phyloP scores from a whole-genome alignment of 2,797 vertebrate genomes.

The Myiotriccus ornatus region DNA sequence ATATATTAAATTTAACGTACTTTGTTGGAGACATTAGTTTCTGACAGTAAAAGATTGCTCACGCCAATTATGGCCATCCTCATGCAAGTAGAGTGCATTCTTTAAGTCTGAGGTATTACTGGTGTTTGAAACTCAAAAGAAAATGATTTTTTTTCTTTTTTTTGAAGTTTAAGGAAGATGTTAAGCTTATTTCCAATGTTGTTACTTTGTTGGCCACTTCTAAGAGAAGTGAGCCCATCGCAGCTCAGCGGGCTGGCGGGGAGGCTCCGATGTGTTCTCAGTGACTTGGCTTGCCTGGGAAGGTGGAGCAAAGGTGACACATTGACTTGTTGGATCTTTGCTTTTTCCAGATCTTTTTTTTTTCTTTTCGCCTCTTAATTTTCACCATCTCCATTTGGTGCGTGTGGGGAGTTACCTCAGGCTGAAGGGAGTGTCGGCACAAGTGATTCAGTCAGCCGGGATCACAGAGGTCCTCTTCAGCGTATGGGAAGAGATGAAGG shows the following conservation, averaged over 20 bases:
- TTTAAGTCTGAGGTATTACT: background rate
- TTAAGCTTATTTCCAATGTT: background rate
- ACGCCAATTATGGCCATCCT: conserved; percentile 26
- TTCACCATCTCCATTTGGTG: background rate
- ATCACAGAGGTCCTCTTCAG: background rate
- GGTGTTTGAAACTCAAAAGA: background rate
- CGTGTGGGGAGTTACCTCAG: background rate
- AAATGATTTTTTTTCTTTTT: background rate
- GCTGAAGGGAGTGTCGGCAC: background rate
- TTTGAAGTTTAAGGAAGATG: background rate
- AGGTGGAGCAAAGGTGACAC: background rate
- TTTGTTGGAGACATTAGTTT: conserved; percentile 53
- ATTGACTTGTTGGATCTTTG: background rate
- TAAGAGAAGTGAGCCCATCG: background rate
- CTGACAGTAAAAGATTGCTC: conserved; percentile 55
- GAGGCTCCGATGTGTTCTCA: background rate
- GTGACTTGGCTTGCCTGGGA: background rate
- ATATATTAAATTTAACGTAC: conserved; percentile 63
- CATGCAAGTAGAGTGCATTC: background rate
- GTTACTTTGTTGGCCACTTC: background rate
- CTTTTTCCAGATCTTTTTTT: background rate
- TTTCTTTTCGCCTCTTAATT: background rate
- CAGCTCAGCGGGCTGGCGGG: background rate
- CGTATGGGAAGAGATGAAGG: background rate
- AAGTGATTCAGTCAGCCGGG: background rate